Evolutionary conservation across 2,797 vertebrate genomes (phyloP).

Genomic region (Sebastes oblongus): DNA sequence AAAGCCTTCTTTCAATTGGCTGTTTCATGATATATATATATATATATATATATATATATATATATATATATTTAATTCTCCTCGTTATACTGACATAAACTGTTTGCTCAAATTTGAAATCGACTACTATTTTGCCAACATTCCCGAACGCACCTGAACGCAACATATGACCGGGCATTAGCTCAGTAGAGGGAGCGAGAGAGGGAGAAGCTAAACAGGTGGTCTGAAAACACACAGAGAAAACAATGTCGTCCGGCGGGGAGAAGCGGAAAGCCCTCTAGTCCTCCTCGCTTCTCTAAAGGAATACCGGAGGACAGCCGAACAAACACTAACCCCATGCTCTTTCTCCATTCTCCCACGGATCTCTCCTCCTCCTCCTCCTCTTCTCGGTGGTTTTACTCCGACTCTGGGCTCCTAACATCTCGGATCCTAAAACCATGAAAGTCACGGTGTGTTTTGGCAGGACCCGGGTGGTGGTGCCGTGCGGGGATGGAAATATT

Average conservation of each 20-base stretch:
- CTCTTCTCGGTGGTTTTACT: slow-evolving; percentile 42
- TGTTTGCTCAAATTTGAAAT: too few species aligned
- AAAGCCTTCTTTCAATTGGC: too few species aligned
- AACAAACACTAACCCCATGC: slow-evolving; percentile 49
- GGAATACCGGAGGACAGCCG: slow-evolving; percentile 35
- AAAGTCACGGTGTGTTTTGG: slow-evolving; percentile 98
- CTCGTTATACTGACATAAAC: background rate
- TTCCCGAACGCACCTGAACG: slow-evolving; percentile 27
- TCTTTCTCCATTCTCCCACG: slow-evolving; percentile 16
- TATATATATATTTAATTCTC: too few species aligned
- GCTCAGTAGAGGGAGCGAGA: slow-evolving; percentile 37
- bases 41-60: too few species aligned
- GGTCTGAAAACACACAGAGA: slow-evolving; percentile 64
- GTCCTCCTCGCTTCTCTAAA: background rate
- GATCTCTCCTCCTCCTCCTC: slow-evolving; percentile 42
- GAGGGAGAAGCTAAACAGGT: slow-evolving; percentile 74
- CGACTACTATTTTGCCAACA: background rate
- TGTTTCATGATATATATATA: too few species aligned
- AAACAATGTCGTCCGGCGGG: slow-evolving; percentile 70
- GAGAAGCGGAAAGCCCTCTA: slow-evolving; percentile 34
- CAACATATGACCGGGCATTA: slow-evolving; percentile 59
- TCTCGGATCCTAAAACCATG: slow-evolving; percentile 80
- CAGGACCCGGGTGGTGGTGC: slow-evolving; percentile 95
- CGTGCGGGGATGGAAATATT: slow-evolving; percentile 93
- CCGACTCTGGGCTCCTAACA: slow-evolving; percentile 40